These are phyloP conservation scores for Keiferia lycopersicella DNA, from an alignment of 2,888 invertebrate genomes.

Conservation along the genomic window DNA sequence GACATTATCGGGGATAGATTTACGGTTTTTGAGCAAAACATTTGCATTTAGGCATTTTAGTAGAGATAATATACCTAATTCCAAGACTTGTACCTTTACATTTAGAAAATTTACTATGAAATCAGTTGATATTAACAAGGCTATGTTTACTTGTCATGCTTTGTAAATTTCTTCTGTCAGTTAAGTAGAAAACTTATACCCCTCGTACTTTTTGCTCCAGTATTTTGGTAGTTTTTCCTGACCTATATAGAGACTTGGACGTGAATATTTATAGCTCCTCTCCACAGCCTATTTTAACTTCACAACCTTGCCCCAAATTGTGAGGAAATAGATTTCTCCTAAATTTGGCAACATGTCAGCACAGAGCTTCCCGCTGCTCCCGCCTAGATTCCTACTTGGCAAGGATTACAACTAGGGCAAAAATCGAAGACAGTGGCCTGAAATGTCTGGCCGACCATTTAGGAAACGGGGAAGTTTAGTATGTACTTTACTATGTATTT, in stretches of 20 bases:
- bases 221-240: not conserved
- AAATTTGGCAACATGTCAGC: constrained; percentile 25
- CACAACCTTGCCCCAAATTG: constrained; percentile 12
- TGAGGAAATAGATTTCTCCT: constrained; percentile 22
- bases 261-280: not conserved
- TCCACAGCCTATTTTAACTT: not conserved
- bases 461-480: not conserved
- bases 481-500: too few relatives aligned
- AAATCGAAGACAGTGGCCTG: constrained; percentile 13
- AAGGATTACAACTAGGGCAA: constrained; percentile 18
- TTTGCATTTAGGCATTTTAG: not conserved
- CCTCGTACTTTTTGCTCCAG: too few relatives aligned
- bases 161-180: too few relatives aligned
- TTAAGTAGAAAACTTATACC: too few relatives aligned
- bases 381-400: constrained; percentile 23
- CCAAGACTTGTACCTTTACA: too few relatives aligned
- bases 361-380: constrained; percentile 22
- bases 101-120: too few relatives aligned
- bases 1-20: not conserved
- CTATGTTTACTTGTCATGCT: too few relatives aligned
- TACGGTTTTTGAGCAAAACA: not conserved
- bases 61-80: too few relatives aligned
- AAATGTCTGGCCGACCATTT: not conserved
- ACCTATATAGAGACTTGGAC: not conserved
- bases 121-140: too few relatives aligned